phyloP scores from a whole-genome alignment of 2,797 vertebrate species.

The Lacerta bilineata region DNA sequence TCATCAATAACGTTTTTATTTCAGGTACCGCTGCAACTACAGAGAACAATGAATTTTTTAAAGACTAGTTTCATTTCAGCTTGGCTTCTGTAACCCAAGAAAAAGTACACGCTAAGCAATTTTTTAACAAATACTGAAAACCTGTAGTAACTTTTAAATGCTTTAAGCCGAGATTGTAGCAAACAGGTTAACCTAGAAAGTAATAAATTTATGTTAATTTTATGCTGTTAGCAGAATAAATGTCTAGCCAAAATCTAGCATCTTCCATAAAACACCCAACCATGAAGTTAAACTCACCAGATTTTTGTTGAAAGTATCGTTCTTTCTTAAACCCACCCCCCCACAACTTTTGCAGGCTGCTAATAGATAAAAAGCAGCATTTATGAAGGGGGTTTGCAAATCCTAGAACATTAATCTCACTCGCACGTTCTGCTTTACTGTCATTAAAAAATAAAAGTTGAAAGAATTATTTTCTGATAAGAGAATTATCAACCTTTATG shows the following conservation, averaged over 20 bases:
- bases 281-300: constrained; percentile 53
- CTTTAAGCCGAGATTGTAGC: constrained; percentile 71
- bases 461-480: not conserved
- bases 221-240: constrained; percentile 45
- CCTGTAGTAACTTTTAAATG: constrained; percentile 74
- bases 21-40: constrained; percentile 87
- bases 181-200: constrained; percentile 70
- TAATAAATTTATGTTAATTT: constrained; percentile 67
- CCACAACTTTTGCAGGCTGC: not conserved
- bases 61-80: constrained; percentile 79
- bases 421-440: not conserved
- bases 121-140: constrained; percentile 80
- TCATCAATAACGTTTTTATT: constrained; percentile 94
- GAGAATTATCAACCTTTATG: not conserved
- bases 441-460: not conserved
- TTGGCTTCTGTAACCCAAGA: constrained; percentile 74
- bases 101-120: constrained; percentile 63
- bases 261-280: constrained; percentile 61
- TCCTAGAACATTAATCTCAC: constrained; percentile 18
- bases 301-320: constrained; percentile 17
- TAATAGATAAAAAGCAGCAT: not conserved
- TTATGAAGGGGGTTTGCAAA: constrained; percentile 20
- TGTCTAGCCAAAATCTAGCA: constrained; percentile 55
- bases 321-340: constrained; percentile 25
- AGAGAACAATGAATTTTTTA: constrained; percentile 86